phyloP scores from a whole-genome alignment of 2,797 vertebrate genomes.

The Diceros bicornis region DNA sequence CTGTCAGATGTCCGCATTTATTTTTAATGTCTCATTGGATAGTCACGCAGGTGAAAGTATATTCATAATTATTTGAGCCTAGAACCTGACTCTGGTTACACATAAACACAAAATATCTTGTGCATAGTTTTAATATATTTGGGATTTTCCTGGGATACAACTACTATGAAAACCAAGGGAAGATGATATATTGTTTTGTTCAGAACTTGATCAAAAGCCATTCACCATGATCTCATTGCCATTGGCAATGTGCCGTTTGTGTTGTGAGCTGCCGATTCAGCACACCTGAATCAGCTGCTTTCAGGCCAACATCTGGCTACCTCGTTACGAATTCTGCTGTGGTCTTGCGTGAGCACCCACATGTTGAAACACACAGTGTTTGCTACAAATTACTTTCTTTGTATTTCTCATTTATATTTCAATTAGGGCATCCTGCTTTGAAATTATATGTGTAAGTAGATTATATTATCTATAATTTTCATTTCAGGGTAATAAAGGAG shows the following conservation, averaged over 20 bases:
- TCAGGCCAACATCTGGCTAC: neutral
- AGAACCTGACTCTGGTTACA: neutral
- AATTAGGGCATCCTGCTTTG: neutral
- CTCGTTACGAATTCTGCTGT: neutral
- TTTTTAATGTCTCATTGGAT: neutral
- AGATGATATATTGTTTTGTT: neutral
- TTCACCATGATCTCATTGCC: neutral
- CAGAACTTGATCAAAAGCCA: conserved; percentile 8
- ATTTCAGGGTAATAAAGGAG: neutral
- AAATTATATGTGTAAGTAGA: neutral
- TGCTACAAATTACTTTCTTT: neutral
- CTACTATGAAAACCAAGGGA: neutral
- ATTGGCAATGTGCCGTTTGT: neutral
- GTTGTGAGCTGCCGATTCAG: neutral
- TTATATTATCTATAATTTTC: conserved; percentile 2
- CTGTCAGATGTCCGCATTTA: fast-evolving
- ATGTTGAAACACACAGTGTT: fast-evolving
- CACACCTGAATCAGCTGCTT: neutral
- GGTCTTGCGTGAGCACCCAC: neutral
- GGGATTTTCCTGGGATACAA: conserved; percentile 6
- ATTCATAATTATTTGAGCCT: neutral
- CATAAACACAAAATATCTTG: neutral
- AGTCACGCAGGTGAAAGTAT: neutral
- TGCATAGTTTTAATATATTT: neutral
- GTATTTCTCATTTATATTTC: conserved; percentile 42